Evolutionary conservation across 2,113 vertebrate genomes (phyloP), one percentile per base, ranked within the genome.

Genomic region (Hyperoodon ampullatus): DNA sequence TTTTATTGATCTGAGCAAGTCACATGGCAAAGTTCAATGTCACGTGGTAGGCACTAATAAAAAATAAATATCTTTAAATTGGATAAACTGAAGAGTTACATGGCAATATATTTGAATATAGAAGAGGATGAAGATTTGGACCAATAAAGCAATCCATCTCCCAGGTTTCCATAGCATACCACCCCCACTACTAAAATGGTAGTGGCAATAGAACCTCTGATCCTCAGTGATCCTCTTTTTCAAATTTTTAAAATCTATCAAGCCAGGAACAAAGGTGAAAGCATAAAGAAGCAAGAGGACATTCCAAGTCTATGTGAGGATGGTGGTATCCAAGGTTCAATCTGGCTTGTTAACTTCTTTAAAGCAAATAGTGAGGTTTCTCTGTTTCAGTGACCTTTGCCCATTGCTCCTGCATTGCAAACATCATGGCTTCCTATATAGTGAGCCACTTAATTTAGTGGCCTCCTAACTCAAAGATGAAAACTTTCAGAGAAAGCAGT

Each of bases 131-230:
- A 33, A 80, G n/a, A n/a, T 26, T 26, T 28, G 19, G 14, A 1
- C 60, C 23, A 53, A 8, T n/a, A 23, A 75, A 5, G 10, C 26
- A 74, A 60, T 4, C 2, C 13, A 12, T 19, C 13, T 1, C 24
- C 19, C 33, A 21, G 10, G 11, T 13, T 60, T 42, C 28, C 35
- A 33, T 14, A 39, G 5, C 1, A 8, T 0, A 77, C 21, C 6
- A 35, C 16, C 23, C 61, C 19, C 0, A 4, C 44, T n/a, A 14
- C 12, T 39, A 23, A 82, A 39, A 3, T 6, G 30, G 9, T 5
- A n/a, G 1, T 35, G 8, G 55, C 39, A n/a, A 24, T 50, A n/a
- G 10, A 53, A 35, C 1, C 42, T 18, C 8, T 5, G 8, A 11
- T 30, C 9, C 3, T 24, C 7, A 16, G 8, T 30, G 13, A 8